Evolutionary conservation across 2,888 invertebrate species (phyloP).

Genomic region (Melolontha melolontha): DNA sequence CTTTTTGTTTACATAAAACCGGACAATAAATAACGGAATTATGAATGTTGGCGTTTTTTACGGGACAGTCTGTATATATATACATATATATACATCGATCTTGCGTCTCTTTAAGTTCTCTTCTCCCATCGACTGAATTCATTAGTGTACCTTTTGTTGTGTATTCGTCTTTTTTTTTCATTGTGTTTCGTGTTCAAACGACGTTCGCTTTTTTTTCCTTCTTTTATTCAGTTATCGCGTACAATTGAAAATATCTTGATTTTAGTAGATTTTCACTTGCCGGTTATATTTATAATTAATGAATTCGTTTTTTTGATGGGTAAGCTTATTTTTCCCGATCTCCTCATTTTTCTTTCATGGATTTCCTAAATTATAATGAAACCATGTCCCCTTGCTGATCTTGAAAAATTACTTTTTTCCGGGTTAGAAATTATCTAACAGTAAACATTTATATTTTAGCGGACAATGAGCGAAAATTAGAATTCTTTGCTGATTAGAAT

Average conservation of each 20-base stretch:
- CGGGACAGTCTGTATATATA: too few species aligned
- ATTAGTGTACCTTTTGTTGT: constrained; percentile 27
- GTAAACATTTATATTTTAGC: too few species aligned
- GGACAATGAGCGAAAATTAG: too few species aligned
- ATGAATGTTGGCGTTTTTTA: too few species aligned
- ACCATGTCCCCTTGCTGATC: too few species aligned
- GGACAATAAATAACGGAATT: too few species aligned
- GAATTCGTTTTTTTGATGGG: constrained; percentile 30
- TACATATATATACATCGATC: constrained; percentile 9
- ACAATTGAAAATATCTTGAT: constrained; percentile 36
- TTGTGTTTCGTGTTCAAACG: constrained; percentile 32
- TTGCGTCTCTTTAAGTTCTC: constrained; percentile 2
- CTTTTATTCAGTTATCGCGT: constrained; percentile 19
- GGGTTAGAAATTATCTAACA: too few species aligned
- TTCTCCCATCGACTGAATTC: constrained; percentile 22
- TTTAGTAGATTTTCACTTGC: constrained; percentile 10
- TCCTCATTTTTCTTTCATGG: constrained; percentile 2
- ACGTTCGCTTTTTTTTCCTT: constrained; percentile 39
- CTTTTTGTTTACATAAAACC: too few species aligned
- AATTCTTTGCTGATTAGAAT: too few species aligned
- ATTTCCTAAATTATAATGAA: too few species aligned
- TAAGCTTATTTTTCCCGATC: constrained; percentile 4
- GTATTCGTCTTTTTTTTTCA: constrained; percentile 17
- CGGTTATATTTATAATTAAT: constrained; percentile 27
- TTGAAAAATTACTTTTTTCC: too few species aligned